Base-by-base conservation (phyloP, 2,888 invertebrate species). In the Stegophylla sp. region DNA sequence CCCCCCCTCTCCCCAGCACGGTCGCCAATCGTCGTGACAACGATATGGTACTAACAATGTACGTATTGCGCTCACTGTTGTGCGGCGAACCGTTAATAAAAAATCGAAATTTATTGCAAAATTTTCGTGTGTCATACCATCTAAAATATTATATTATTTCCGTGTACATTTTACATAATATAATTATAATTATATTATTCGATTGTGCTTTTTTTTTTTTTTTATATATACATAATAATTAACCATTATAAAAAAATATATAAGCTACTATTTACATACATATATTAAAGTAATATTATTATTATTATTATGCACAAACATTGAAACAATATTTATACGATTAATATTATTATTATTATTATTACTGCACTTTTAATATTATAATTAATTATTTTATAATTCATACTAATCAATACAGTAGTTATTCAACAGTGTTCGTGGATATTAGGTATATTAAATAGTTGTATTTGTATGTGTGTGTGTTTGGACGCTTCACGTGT, bases 331-430 rank as follows among this genome's bases (percentile, higher is more conserved):
- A 34, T 34, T n/a, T n/a, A 28, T 41, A n/a, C 26, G 12, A 67
- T 17, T n/a, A 23, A 67, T n/a, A n/a, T n/a, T n/a, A n/a, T 5
- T 26, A 64, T 64, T 20, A 66, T 64, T 45, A 45, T 45, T 15
- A 51, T 48, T 69, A 28, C 13, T 69, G 43, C 69, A 69, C 23
- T 51, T 69, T 51, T 51, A 69, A 51, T 48, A 51, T 69, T n/a
- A n/a, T n/a, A n/a, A n/a, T n/a, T 51, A 69, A 20, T 67, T 45
- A 26, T 67, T 26, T 17, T 67, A 45, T 45, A 43, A 15, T n/a
- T 34, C 34, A 7, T 45, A 13, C 20, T 66, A 45, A 26, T 61
- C 61, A 28, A 61, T 61, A n/a, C n/a, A 61, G 34, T 34, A 34
- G 7, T n/a, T n/a, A n/a, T n/a, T n/a, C n/a, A n/a, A n/a, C n/a